A percentile compares a stretch with the other conserved stretches of the same genome.
phyloP scores from a whole-genome alignment of 2,888 invertebrate species.

The Epirrita christyi region DNA sequence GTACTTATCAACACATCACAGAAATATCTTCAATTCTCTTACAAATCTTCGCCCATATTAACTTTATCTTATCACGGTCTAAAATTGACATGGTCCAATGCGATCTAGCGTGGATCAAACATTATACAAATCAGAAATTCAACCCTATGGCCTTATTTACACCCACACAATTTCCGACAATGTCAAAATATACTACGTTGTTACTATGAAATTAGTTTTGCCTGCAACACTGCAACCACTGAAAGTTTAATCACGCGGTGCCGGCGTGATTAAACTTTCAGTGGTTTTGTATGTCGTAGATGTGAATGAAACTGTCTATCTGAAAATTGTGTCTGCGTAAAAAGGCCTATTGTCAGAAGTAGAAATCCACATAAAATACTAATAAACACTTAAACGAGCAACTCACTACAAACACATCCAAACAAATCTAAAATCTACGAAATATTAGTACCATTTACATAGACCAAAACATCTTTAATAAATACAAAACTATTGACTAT shows the following conservation, averaged over 20 bases:
- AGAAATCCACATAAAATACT: slow-evolving; percentile 28
- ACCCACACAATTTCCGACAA: not conserved
- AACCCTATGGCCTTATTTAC: slow-evolving; percentile 7
- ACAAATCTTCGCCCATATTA: not conserved
- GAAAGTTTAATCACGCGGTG: too few relatives aligned
- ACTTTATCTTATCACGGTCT: not conserved
- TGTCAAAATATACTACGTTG: too few relatives aligned
- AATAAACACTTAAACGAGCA: slow-evolving; percentile 44
- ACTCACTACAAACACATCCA: slow-evolving; percentile 40
- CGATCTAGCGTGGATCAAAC: slow-evolving; percentile 15
- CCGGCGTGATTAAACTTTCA: not conserved
- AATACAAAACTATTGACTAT: slow-evolving; percentile 55
- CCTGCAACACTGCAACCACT: not conserved
- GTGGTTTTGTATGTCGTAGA: not conserved
- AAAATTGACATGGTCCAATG: slow-evolving; percentile 2
- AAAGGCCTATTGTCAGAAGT: slow-evolving; percentile 14
- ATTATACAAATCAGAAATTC: slow-evolving; percentile 9
- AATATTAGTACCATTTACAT: slow-evolving; percentile 63
- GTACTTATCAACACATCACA: slow-evolving; percentile 4
- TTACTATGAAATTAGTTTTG: too few relatives aligned
- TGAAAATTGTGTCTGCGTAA: slow-evolving; percentile 4
- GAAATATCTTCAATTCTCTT: not conserved
- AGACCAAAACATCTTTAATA: slow-evolving; percentile 50
- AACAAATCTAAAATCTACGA: slow-evolving; percentile 45
- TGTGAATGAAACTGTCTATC: not conserved